A percentile compares a stretch with the other conserved stretches of the same genome.
Evolutionary conservation across 2,797 vertebrate species (phyloP).

Genomic region (Mus spretus): DNA sequence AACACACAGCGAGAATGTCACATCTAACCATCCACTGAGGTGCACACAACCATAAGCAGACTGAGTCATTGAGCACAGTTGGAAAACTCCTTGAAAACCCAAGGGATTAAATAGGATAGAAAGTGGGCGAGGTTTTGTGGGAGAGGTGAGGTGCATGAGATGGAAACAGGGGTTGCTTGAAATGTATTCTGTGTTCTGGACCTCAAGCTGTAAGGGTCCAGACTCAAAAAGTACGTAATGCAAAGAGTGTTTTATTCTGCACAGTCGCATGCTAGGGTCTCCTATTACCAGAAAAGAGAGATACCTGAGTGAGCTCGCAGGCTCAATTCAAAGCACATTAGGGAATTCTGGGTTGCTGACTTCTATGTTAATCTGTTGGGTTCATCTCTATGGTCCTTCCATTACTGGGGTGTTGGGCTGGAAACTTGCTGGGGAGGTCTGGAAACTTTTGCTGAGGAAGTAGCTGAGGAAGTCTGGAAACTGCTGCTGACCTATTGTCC

Average conservation of each 20-base stretch:
- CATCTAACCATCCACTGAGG: constrained; percentile 38
- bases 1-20: constrained; percentile 50
- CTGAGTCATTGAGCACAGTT: constrained; percentile 18
- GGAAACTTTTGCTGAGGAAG: not conserved
- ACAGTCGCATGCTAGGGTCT: not conserved
- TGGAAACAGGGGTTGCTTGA: not conserved
- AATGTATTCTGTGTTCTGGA: constrained; percentile 25
- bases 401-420: too few relatives aligned
- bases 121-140: not conserved
- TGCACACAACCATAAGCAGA: not conserved
- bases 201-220: not conserved
- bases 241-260: not conserved
- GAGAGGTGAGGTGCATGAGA: not conserved
- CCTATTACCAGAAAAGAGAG: not conserved
- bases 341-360: not conserved
- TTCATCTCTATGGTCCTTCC: not conserved
- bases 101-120: not conserved
- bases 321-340: not conserved
- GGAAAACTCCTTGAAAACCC: not conserved
- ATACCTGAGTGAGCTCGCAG: accelerated
- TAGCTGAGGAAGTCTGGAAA: not conserved
- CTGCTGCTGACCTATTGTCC: not conserved
- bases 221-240: too few relatives aligned
- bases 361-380: not conserved
- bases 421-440: not conserved